Conservation (phyloP, 30 jellyfish, hydroid and myxozoan genomes). For the Cassiopea andromeda region DNA sequence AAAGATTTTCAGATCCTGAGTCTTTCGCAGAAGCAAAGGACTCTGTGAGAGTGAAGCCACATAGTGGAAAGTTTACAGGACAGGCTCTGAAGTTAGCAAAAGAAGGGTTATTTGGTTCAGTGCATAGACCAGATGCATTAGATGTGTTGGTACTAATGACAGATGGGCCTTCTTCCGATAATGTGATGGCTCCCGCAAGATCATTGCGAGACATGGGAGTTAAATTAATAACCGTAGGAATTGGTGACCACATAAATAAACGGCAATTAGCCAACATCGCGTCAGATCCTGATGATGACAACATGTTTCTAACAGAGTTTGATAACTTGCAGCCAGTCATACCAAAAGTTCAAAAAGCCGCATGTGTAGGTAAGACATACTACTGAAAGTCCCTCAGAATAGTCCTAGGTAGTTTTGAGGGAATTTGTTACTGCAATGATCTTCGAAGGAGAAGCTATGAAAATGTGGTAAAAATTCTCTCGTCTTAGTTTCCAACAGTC, state of each 20-base stretch:
- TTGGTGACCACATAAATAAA: slow-evolving; percentile 89
- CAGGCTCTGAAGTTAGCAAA: slow-evolving; percentile 91
- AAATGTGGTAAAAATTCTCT: too few relatives aligned
- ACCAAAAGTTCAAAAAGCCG: slow-evolving; percentile 89
- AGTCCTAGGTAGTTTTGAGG: too few relatives aligned
- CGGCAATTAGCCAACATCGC: slow-evolving; percentile 88
- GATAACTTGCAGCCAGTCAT: slow-evolving; percentile 88
- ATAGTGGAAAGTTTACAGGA: slow-evolving; percentile 93
- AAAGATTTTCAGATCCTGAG: slow-evolving; percentile 90
- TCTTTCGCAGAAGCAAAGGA: slow-evolving; percentile 93
- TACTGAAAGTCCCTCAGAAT: too few relatives aligned
- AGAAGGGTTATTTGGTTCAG: slow-evolving; percentile 86
- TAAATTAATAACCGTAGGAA: slow-evolving; percentile 84
- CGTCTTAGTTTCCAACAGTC: too few relatives aligned
- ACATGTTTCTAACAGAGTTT: slow-evolving; percentile 92
- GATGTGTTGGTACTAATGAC: slow-evolving; percentile 87
- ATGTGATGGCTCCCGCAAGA: slow-evolving; percentile 91
- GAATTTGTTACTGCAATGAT: too few relatives aligned
- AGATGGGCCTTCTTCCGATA: slow-evolving; percentile 95
- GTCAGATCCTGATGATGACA: slow-evolving; percentile 95
- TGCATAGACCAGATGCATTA: slow-evolving; percentile 93
- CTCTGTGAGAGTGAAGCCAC: slow-evolving; percentile 93
- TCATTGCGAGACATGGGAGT: slow-evolving; percentile 97
- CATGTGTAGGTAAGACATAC: slow-evolving; percentile 87
- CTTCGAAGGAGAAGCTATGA: too few relatives aligned